Conservation (phyloP, 2,888 invertebrate genomes). For the Pediacus dermestoides region DNA sequence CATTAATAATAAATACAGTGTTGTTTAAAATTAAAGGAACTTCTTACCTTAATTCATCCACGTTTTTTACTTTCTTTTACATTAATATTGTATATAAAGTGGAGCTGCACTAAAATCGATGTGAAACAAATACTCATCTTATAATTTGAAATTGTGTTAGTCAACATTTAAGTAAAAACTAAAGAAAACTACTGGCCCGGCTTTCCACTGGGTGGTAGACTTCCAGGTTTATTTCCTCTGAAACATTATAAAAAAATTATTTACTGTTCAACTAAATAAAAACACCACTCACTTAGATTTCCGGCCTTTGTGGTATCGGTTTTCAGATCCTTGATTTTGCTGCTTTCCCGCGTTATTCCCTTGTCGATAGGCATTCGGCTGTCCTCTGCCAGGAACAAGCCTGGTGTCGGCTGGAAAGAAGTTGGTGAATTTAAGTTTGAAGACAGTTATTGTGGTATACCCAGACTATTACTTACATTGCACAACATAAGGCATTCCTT, state of each 20-base stretch:
- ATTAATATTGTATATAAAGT: slow-evolving; percentile 16
- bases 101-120: slow-evolving; percentile 32
- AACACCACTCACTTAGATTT: slow-evolving; percentile 39
- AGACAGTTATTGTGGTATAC: slow-evolving; percentile 2
- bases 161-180: slow-evolving; percentile 13
- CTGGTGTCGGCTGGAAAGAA: slow-evolving; percentile 38
- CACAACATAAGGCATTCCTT: slow-evolving; percentile 46
- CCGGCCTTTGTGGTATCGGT: slow-evolving; percentile 33
- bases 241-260: slow-evolving; percentile 12
- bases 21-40: slow-evolving; percentile 36
- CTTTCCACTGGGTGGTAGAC: slow-evolving; percentile 42
- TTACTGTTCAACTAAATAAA: slow-evolving; percentile 3
- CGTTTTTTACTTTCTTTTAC: slow-evolving; percentile 4
- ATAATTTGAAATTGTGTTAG: slow-evolving; percentile 11
- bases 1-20: no score
- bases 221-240: slow-evolving; percentile 39
- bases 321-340: slow-evolving; percentile 29
- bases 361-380: slow-evolving; percentile 40
- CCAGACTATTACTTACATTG: slow-evolving; percentile 37
- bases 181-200: slow-evolving; percentile 16
- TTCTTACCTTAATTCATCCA: slow-evolving; percentile 27
- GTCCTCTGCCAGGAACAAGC: slow-evolving; percentile 40
- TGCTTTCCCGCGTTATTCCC: slow-evolving; percentile 27
- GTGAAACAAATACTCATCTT: slow-evolving; percentile 20
- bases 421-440: background rate